Conservation (phyloP, 2,888 invertebrate species). For the Oscheius sp. region DNA sequence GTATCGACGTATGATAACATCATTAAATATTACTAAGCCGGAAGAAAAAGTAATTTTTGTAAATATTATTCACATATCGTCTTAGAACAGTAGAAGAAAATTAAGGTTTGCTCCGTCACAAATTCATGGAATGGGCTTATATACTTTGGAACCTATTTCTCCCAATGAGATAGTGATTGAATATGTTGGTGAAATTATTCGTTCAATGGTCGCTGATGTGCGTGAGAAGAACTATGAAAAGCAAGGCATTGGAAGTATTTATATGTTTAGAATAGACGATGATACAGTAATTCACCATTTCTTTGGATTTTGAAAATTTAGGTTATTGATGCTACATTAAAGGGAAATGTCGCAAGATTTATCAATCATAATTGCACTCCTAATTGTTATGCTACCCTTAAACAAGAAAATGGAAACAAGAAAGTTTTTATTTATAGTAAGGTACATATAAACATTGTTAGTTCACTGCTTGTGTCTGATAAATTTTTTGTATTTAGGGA, state of each 20-base stretch:
- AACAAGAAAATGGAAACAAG: constrained; percentile 95
- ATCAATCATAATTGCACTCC: constrained; percentile 90
- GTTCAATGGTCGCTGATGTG: constrained; percentile 82
- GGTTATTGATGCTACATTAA: constrained; percentile 93
- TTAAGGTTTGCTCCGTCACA: constrained; percentile 96
- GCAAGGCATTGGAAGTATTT: constrained; percentile 95
- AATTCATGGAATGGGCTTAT: constrained; percentile 99
- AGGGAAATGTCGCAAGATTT: constrained; percentile 86
- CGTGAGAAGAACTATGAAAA: constrained; percentile 95
- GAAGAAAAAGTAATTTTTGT: constrained; percentile 95
- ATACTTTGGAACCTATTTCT: constrained; percentile 97
- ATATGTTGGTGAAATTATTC: constrained; percentile 91
- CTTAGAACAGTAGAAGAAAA: constrained; percentile 91
- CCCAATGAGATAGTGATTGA: constrained; percentile 99
- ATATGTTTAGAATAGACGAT: constrained; percentile 94
- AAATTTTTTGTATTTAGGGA: constrained; percentile 75
- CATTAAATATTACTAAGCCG: constrained; percentile 73
- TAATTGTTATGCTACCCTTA: constrained; percentile 75
- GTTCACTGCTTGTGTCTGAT: not conserved
- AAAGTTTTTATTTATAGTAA: constrained; percentile 99
- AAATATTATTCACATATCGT: not conserved
- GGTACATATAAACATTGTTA: constrained; percentile 80
- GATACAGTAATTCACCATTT: constrained; percentile 84
- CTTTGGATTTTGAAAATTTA: constrained; percentile 27
- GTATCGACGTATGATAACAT: constrained; percentile 43